A percentile compares a stretch with the other conserved stretches of the same genome.
Evolutionary conservation across 2,113 vertebrate species (phyloP).

Genomic region (Synodontis membranacea): DNA sequence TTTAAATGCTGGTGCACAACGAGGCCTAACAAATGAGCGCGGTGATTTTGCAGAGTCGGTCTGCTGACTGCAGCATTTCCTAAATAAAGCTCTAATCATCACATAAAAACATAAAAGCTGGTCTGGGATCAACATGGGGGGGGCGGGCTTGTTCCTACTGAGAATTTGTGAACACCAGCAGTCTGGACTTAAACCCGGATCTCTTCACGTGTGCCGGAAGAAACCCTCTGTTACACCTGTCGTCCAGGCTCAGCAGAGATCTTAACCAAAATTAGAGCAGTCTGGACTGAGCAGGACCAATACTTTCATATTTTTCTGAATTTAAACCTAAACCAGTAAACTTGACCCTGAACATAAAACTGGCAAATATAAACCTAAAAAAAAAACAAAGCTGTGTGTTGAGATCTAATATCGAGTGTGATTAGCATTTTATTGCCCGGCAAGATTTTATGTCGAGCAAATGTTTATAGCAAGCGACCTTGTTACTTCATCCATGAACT

Average conservation of each 20-base stretch:
- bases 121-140: background rate
- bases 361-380: background rate
- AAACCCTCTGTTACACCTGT: background rate
- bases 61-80: slow-evolving; percentile 21
- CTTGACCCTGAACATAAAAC: no score
- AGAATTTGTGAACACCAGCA: background rate
- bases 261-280: background rate
- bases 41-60: background rate
- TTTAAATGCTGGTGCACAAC: background rate
- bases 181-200: background rate
- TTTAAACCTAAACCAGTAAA: no score
- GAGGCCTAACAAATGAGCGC: background rate
- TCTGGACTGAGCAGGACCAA: background rate
- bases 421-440: background rate
- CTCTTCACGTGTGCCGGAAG: background rate
- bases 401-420: background rate
- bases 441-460: background rate
- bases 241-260: background rate
- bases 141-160: background rate
- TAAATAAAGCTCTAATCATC: slow-evolving; percentile 27
- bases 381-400: background rate
- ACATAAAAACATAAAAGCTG: background rate
- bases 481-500: background rate
- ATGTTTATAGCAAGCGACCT: background rate
- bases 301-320: background rate